Percentiles rank a stretch among this genome's conserved stretches.
Conservation (phyloP, 2,113 vertebrate species). For the Bos taurus region ARS-UCD2.0 NC_037329.1:132452501-132453000, state of each 20-base stretch:
- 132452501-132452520: not conserved
- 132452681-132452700: not conserved
- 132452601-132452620: not conserved
- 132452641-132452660: not conserved
- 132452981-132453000: not conserved
- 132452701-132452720: not conserved
- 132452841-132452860: not conserved
- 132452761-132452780: not conserved
- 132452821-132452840: not conserved
- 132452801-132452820: not conserved
- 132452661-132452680: not conserved
- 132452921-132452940: not conserved
- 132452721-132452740: not conserved
- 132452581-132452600: not conserved
- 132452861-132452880: not conserved
- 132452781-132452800: constrained; percentile 21
- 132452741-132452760: not conserved
- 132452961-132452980: not conserved
- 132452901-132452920: not conserved
- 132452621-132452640: not conserved
- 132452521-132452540: not conserved
- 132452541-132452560: not conserved
- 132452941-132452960: not conserved
- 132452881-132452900: not conserved
- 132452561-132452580: not conserved